These are phyloP conservation scores for Eptesicus fuscus DNA, from an alignment of 2,113 vertebrate genomes.

Conservation along the genomic window DNA sequence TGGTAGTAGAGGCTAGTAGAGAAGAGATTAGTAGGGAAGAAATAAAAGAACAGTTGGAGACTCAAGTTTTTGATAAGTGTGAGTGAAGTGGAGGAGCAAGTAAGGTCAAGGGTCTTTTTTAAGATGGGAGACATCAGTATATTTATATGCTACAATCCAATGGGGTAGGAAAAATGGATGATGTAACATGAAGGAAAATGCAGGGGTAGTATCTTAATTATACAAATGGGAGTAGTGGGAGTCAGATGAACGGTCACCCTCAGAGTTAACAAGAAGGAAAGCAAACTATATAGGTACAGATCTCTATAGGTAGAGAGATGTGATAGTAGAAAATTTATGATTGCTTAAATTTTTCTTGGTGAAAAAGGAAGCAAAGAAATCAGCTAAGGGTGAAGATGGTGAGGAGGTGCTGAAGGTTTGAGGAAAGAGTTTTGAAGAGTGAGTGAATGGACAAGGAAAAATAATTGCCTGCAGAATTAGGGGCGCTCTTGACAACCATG, in stretches of 20 bases:
- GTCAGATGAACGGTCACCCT: not conserved
- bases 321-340: not conserved
- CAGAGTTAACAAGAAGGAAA: not conserved
- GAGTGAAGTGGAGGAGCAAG: not conserved
- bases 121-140: not conserved
- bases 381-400: not conserved
- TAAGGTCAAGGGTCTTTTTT: not conserved
- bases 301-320: not conserved
- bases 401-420: not conserved
- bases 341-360: slow-evolving; percentile 7
- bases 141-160: not conserved
- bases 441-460: not conserved
- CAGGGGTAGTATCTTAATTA: not conserved
- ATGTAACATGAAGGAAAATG: not conserved
- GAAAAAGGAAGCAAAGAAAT: not conserved
- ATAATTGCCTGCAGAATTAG: slow-evolving; percentile 1
- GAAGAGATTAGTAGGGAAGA: not conserved
- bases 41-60: not conserved
- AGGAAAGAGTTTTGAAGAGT: not conserved
- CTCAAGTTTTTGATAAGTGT: not conserved
- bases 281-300: not conserved
- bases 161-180: not conserved
- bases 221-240: not conserved
- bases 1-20: not conserved
- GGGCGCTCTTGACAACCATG: not conserved